Conservation (phyloP, 2,888 invertebrate species). For the Sabatieria punctata region DNA sequence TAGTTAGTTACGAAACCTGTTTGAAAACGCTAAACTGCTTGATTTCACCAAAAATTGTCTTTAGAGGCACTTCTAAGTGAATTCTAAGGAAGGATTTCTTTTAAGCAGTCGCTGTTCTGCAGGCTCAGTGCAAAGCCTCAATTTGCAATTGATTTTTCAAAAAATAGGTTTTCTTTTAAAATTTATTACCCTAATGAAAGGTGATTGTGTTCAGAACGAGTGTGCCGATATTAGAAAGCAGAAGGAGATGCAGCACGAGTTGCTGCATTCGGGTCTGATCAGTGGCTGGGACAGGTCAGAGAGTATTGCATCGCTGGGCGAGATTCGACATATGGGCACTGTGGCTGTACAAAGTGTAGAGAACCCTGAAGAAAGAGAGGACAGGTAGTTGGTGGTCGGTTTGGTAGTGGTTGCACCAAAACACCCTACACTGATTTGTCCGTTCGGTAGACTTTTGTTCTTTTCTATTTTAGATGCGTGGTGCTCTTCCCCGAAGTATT, state of each 20-base stretch:
- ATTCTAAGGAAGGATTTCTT: no score
- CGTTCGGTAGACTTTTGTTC: no score
- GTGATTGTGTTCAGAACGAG: conserved; percentile 46
- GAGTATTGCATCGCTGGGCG: conserved; percentile 54
- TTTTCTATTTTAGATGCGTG: conserved; percentile 49
- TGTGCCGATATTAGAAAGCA: conserved; percentile 73
- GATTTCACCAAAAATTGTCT: no score
- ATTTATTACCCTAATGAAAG: not conserved
- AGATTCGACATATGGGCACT: conserved; percentile 76
- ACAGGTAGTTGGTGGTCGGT: not conserved
- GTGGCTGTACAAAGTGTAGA: conserved; percentile 67
- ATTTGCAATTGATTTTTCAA: not conserved
- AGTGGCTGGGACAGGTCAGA: conserved; percentile 77
- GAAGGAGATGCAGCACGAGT: conserved; percentile 86
- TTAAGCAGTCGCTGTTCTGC: no score
- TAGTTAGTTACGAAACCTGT: no score
- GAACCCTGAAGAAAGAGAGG: conserved; percentile 35
- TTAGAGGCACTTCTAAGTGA: no score
- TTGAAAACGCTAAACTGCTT: no score
- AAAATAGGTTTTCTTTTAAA: not conserved
- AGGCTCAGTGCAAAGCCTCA: no score
- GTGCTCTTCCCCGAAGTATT: conserved; percentile 75
- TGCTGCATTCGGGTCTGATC: conserved; percentile 72
- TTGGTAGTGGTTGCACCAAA: no score
- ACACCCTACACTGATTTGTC: no score